Base-by-base conservation (phyloP, 2,888 invertebrate genomes). In the Hemicrepidius hirtus region DNA sequence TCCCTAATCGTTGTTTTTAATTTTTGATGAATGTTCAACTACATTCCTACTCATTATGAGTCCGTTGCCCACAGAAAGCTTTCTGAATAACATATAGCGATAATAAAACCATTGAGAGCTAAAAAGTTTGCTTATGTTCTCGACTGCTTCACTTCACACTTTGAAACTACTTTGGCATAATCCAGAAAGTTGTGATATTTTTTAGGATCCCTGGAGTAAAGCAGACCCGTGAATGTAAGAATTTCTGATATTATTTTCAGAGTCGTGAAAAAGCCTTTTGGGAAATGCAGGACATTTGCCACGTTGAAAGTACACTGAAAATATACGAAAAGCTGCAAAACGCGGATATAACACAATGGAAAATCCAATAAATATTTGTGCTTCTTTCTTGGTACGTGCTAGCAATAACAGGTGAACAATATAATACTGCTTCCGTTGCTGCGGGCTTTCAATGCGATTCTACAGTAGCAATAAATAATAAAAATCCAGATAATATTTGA, bases 221-320 rank as follows among this genome's bases (percentile, higher is more conserved):
- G 57, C 57, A 21, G 57, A 37, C 57, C 37, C 57, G 57, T 37
- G 57, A 67, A 67, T 57, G 46, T 57, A 37, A 57, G 62, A 62
- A 62, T 53, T 62, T 60, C 62, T 62, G 59, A 59, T 60, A 60
- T 68, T 50, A 62, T 62, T 68, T 62, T 68, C 37, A 20, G 62
- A 50, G 50, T 50, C 40, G 28, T 53, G 50, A 62, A 68, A 68
- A 59, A 24, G 40, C 32, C 60, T 62, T 68, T 53, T 46, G 62
- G 68, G 62, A 62, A 62, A 68, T 60, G 53, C 60, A 60, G 60
- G 60, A 62, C 68, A 60, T 60, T 68, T 57, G 55, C 32, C 50
- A n/a, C 13, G 37, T 37, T 55, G 55, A 66, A 66, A 35, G 53
- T 66, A 66, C 41, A 55, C 53, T 37, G 28, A 50, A 53, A 55